Percentiles rank a stretch among this genome's conserved stretches.
These are phyloP conservation scores for Climacteris rufus DNA, from an alignment of 2,113 vertebrate species.

Conservation along the genomic window DNA sequence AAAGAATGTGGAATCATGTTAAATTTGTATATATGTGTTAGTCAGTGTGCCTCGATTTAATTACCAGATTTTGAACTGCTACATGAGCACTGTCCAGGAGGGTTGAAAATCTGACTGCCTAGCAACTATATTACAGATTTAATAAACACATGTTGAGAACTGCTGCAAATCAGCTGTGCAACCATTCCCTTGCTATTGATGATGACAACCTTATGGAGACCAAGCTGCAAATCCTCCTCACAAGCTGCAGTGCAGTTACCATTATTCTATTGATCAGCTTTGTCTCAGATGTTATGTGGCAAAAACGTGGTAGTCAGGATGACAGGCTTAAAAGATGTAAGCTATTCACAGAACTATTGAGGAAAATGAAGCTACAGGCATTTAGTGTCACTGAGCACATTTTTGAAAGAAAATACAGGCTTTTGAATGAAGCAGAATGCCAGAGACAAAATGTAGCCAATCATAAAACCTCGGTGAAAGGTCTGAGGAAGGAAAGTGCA, in stretches of 20 bases:
- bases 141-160: constrained; percentile 49
- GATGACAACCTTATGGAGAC: constrained; percentile 41
- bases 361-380: not conserved
- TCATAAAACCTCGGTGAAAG: not conserved
- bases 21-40: not conserved
- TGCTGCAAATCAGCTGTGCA: constrained; percentile 25
- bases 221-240: not conserved
- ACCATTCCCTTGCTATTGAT: constrained; percentile 27
- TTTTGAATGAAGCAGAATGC: not conserved
- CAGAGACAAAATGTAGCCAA: not conserved
- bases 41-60: not conserved
- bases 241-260: not conserved
- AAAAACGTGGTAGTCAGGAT: not conserved
- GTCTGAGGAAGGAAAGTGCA: not conserved
- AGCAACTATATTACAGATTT: constrained; percentile 26
- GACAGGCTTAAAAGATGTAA: constrained; percentile 28
- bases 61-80: not conserved
- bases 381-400: not conserved
- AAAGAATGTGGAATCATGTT: not conserved
- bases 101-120: not conserved
- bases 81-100: not conserved
- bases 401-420: not conserved
- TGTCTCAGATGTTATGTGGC: constrained; percentile 13
- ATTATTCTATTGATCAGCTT: constrained; percentile 30
- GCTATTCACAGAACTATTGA: not conserved